Base-by-base conservation (phyloP, 2,113 vertebrate species). In the Zapus hudsonius region DNA sequence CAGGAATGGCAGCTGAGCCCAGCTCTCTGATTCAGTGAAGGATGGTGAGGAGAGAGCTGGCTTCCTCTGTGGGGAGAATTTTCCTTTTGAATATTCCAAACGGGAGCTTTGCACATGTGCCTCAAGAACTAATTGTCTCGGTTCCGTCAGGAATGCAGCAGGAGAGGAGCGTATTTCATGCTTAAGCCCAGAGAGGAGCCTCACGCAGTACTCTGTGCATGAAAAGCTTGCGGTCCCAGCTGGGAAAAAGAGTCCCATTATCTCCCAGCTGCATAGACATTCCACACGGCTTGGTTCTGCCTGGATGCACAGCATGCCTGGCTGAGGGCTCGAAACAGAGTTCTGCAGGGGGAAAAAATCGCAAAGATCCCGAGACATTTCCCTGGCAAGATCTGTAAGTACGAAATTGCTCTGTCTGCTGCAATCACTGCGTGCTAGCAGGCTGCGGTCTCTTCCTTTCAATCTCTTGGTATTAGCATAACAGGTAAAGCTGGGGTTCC, bases 201-300 rank as follows among this genome's bases (percentile, higher is more conserved):
- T 64, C 95, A 59, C 96, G 89, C 97, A 91, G 83, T 66, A 94
- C 96, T 98, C 95, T 15, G 97, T 38, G 97, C 97, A 98, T 98
- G 94, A 97, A 98, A 97, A 97, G 96, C 98, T 97, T 82, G 92
- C 95, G 75, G 97, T 97, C 97, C 97, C 97, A 98, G 98, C 97
- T 98, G 98, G 97, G 96, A 97, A 96, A 97, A 97, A 96, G 91
- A 95, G 79, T 98, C 97, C 97, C 96, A 97, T 95, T 97, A 96
- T 97, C 97, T 98, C 96, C 96, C 97, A 97, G 98, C 97, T 97
- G 98, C 98, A 97, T 78, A 97, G 97, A 97, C 97, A 97, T 97
- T 97, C 96, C 97, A 89, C 93, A 97, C 96, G 94, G 97, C 97
- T 98, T 93, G 94, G 98, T 98, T 98, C 98, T 97, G 98, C 98